Base-by-base conservation (phyloP, 2,888 invertebrate species). In the Lithosia quadra region DNA sequence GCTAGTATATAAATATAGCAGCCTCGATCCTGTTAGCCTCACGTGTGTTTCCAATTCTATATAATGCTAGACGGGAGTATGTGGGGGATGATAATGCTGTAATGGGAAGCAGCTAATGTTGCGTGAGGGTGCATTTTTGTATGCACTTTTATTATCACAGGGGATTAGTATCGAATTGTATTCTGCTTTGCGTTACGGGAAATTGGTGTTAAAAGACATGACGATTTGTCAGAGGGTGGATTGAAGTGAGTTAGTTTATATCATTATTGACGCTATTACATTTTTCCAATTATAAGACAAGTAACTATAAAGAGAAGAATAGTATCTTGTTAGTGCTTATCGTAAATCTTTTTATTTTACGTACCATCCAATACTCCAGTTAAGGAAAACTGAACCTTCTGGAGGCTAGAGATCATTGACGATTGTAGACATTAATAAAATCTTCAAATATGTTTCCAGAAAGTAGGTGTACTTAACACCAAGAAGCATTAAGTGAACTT, bases 111-210 rank as follows among this genome's bases (percentile, higher is more conserved):
- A 77, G 83, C 86, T 87, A 89, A 89, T 86, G 88, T 76, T 73
- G 71, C 83, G 84, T 89, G 90, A 90, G 89, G 88, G 86, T 88
- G 90, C 89, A 89, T 87, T 88, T 87, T 86, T 82, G 77, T 77
- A 84, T 87, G 89, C 87, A 87, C 83, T 88, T 84, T 79, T 81
- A 65, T 73, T 76, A 75, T 83, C 84, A 28, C 11, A 43, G 28
- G 24, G 64, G 74, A 75, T 80, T 79, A 80, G 64, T 56, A 39
- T 53, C 62, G 49, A 55, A 53, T 65, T 43, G 36, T 60, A 69
- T 58, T 66, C 55, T n/a, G 49, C n/a, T 33, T 66, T 18, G 56
- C 43, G 33, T 57, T 43, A 59, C 28, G 13, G 63, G 63, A 63
- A 63, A 69, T 65, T 62, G 57, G 61, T 53, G 59, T 59, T 63